Conservation (phyloP, 2,888 invertebrate species). For the Tethea ocularis region DNA sequence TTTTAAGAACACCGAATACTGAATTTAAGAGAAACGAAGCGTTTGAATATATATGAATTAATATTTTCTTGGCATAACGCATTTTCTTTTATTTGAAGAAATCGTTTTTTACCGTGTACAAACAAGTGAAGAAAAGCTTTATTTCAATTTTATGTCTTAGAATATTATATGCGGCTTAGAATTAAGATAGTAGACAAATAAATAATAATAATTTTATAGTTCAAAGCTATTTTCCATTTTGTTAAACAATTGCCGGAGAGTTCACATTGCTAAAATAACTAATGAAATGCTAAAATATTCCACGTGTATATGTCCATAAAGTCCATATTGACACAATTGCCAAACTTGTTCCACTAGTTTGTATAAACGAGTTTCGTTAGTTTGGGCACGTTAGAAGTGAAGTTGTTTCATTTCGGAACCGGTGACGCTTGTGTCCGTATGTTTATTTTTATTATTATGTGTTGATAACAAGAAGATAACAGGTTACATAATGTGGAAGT, state of each 20-base stretch:
- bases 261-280: not conserved
- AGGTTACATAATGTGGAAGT: slow-evolving; percentile 49
- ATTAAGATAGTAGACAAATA: too few relatives aligned
- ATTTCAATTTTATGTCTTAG: too few relatives aligned
- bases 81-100: too few relatives aligned
- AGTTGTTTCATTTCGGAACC: not conserved
- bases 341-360: slow-evolving; percentile 19
- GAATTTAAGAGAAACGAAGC: too few relatives aligned
- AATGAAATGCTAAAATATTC: not conserved
- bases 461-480: slow-evolving; percentile 24
- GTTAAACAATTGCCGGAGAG: not conserved
- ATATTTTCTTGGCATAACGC: too few relatives aligned
- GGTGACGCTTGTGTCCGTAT: slow-evolving; percentile 5
- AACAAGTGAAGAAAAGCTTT: too few relatives aligned
- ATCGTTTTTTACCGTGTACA: too few relatives aligned
- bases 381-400: not conserved
- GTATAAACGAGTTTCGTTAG: not conserved
- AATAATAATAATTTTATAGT: too few relatives aligned
- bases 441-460: slow-evolving; percentile 14
- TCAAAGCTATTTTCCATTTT: not conserved
- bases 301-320: not conserved
- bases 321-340: slow-evolving; percentile 12
- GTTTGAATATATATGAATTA: too few relatives aligned
- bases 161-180: too few relatives aligned
- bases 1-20: too few relatives aligned